Conservation (phyloP, 2,113 vertebrate genomes). For the Pithys albifrons region DNA sequence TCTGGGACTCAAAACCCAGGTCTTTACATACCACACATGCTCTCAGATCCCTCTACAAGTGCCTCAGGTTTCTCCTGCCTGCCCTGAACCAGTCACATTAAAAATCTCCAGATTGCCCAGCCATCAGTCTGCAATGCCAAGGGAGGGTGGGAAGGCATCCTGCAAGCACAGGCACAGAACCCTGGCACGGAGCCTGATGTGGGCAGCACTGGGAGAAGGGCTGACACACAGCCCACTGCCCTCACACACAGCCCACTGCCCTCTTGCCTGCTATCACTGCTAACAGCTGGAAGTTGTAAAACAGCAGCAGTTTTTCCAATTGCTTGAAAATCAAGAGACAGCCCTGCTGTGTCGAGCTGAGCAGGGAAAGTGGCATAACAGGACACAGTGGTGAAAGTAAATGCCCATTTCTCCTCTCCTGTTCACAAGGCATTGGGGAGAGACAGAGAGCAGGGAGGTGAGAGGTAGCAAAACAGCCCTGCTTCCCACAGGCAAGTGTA, state of each 20-base stretch:
- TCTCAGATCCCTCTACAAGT: neutral
- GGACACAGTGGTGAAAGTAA: neutral
- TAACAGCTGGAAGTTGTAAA: neutral
- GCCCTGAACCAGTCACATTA: neutral
- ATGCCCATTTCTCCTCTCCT: neutral
- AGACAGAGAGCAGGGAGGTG: neutral
- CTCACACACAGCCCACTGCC: neutral
- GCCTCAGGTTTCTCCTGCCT: neutral
- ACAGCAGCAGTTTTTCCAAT: neutral
- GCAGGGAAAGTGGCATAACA: neutral
- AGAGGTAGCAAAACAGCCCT: neutral
- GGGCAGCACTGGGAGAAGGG: neutral
- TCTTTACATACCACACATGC: neutral
- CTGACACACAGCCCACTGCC: neutral
- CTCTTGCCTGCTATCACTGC: neutral
- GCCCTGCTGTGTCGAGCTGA: neutral
- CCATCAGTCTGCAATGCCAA: neutral
- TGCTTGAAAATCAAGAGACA: neutral
- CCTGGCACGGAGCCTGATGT: neutral
- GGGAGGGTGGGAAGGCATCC: neutral
- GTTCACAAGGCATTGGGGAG: rapidly evolving
- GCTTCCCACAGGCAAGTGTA: neutral
- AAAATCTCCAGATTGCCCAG: neutral
- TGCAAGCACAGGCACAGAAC: neutral
- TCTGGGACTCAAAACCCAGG: neutral